A percentile compares a stretch with the other conserved stretches of the same genome.
These are phyloP conservation scores for Drosophila santomea DNA, from an alignment of 1,140 invertebrate species.

Conservation along the genomic window DNA sequence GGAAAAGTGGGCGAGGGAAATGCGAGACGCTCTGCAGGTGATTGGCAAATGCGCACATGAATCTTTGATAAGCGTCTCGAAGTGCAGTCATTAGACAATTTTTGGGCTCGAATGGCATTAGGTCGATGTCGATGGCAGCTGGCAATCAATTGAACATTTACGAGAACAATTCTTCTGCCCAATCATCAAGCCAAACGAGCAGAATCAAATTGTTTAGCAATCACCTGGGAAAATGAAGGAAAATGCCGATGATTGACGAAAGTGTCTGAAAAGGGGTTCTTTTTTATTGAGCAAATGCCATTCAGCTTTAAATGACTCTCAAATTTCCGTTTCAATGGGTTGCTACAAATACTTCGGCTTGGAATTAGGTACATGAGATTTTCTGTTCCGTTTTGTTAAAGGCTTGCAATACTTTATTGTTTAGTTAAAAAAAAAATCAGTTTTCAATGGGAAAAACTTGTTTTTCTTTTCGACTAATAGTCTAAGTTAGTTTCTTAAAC, in stretches of 20 bases:
- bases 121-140: slow-evolving; percentile 44
- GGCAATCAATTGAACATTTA: slow-evolving; percentile 66
- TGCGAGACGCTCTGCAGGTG: slow-evolving; percentile 34
- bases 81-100: slow-evolving; percentile 79
- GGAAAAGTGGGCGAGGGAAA: slow-evolving; percentile 7
- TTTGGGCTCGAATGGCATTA: slow-evolving; percentile 34
- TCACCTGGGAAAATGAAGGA: slow-evolving; percentile 20
- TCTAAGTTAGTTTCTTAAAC: background rate
- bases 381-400: no score
- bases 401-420: no score
- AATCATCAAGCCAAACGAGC: slow-evolving; percentile 28
- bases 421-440: no score
- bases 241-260: slow-evolving; percentile 35
- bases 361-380: no score
- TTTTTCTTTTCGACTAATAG: background rate
- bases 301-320: slow-evolving; percentile 28
- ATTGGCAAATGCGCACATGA: slow-evolving; percentile 69
- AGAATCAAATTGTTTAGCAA: slow-evolving; percentile 71
- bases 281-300: slow-evolving; percentile 19
- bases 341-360: slow-evolving; percentile 3
- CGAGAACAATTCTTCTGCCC: slow-evolving; percentile 15
- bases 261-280: slow-evolving; percentile 1
- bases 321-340: slow-evolving; percentile 43
- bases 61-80: slow-evolving; percentile 77
- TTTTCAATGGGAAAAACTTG: no score